Evolutionary conservation across 2,888 invertebrate species (phyloP).

Genomic region (Lasius platythorax): DNA sequence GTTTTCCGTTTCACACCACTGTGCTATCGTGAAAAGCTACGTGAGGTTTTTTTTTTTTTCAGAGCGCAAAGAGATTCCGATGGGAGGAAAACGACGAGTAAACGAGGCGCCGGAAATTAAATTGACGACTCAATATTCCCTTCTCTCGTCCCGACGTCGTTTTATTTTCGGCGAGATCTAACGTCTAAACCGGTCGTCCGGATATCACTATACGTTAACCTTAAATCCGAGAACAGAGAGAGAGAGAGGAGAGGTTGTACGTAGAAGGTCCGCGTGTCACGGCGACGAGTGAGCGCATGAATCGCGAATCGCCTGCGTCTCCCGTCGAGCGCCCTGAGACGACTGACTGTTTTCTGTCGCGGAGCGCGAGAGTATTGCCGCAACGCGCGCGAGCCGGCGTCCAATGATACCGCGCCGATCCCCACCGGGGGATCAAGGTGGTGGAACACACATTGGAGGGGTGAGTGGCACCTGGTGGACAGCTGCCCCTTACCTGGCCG

Average conservation of each 20-base stretch:
- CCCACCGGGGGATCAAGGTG: slow-evolving; percentile 60
- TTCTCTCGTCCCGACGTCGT: not conserved
- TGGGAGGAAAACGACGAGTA: not conserved
- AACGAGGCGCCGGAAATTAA: not conserved
- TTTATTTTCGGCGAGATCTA: not conserved
- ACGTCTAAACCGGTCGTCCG: not conserved
- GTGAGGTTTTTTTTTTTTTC: not conserved
- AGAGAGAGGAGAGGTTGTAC: not conserved
- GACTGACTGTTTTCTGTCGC: slow-evolving; percentile 80
- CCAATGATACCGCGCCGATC: slow-evolving; percentile 76
- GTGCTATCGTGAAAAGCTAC: not conserved
- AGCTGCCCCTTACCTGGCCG: slow-evolving; percentile 83
- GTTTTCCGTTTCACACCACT: slow-evolving; percentile 38
- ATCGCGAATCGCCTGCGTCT: slow-evolving; percentile 59
- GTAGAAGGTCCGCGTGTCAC: slow-evolving; percentile 70
- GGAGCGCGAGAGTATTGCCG: slow-evolving; percentile 80
- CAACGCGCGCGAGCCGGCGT: slow-evolving; percentile 83
- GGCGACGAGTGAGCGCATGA: slow-evolving; percentile 42
- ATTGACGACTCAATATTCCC: not conserved
- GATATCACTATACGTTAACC: slow-evolving; percentile 16
- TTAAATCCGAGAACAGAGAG: not conserved
- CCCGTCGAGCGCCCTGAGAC: slow-evolving; percentile 80
- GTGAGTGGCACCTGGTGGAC: slow-evolving; percentile 83
- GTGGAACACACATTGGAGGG: slow-evolving; percentile 61
- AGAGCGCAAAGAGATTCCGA: not conserved